Conservation (phyloP, 2,888 invertebrate genomes). For the Leptinotarsa juncta region DNA sequence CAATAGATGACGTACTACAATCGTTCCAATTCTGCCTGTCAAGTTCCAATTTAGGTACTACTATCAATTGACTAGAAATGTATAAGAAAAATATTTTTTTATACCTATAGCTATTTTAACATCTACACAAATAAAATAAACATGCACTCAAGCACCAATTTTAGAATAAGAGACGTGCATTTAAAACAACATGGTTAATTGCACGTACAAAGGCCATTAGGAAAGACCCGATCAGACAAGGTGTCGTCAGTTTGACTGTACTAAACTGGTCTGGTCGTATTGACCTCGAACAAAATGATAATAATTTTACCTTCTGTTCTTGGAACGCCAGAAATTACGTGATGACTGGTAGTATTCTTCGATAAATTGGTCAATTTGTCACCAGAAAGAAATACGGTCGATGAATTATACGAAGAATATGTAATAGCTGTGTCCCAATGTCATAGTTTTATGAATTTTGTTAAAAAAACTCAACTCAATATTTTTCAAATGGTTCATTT, state of each 20-base stretch:
- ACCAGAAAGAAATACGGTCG: not conserved
- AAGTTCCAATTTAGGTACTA: too few relatives aligned
- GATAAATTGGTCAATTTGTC: conserved; percentile 1
- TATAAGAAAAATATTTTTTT: too few relatives aligned
- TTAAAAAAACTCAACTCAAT: too few relatives aligned
- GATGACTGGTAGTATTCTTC: not conserved
- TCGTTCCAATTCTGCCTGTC: too few relatives aligned
- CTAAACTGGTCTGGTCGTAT: not conserved
- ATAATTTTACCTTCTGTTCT: conserved; percentile 1
- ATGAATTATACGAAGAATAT: too few relatives aligned
- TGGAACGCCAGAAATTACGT: not conserved
- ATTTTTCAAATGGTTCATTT: too few relatives aligned
- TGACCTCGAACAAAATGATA: not conserved
- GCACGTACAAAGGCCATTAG: not conserved
- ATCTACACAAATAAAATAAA: not conserved
- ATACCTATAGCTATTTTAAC: too few relatives aligned
- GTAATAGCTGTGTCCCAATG: too few relatives aligned
- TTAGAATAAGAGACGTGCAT: too few relatives aligned
- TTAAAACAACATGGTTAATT: not conserved
- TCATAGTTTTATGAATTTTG: too few relatives aligned
- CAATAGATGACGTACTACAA: too few relatives aligned
- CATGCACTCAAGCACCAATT: not conserved
- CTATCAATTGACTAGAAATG: too few relatives aligned
- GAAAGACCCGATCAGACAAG: conserved; percentile 5
- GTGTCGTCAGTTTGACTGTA: not conserved